phyloP scores from a whole-genome alignment of 2,113 vertebrate genomes.

The Passer montanus region DNA sequence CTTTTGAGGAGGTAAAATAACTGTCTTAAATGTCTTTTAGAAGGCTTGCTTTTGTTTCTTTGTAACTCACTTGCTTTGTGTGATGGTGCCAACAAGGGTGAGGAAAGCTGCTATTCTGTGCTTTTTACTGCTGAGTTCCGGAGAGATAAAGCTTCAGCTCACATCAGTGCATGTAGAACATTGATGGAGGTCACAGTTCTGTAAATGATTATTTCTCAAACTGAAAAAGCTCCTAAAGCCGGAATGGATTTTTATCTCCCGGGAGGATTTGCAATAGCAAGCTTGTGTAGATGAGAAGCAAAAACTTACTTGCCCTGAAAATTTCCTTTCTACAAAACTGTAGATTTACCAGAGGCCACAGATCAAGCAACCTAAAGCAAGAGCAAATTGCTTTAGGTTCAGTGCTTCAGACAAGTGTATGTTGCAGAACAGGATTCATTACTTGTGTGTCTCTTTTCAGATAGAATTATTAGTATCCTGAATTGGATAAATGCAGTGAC shows the following conservation, averaged over 20 bases:
- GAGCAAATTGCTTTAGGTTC: background rate
- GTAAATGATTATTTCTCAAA: background rate
- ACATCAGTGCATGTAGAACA: background rate
- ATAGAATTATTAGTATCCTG: background rate
- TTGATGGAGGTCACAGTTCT: background rate
- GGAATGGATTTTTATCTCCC: background rate
- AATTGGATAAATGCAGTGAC: background rate
- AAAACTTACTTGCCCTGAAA: background rate
- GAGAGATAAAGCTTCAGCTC: background rate
- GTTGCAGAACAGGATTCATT: background rate
- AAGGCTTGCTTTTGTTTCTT: background rate
- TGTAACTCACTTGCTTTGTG: background rate
- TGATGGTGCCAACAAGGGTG: background rate
- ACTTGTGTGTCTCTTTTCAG: background rate
- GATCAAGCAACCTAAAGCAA: background rate
- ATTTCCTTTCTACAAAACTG: background rate
- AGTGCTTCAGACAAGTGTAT: background rate
- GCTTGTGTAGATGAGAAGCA: background rate
- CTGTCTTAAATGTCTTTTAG: background rate
- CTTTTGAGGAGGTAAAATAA: conserved; percentile 86
- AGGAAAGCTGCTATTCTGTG: background rate
- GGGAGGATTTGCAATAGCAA: background rate
- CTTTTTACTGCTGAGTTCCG: background rate
- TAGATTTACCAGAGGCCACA: background rate
- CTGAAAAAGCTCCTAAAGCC: background rate